Base-by-base conservation (phyloP, 2,797 vertebrate genomes). In the Chrysocyon brachyurus region DNA sequence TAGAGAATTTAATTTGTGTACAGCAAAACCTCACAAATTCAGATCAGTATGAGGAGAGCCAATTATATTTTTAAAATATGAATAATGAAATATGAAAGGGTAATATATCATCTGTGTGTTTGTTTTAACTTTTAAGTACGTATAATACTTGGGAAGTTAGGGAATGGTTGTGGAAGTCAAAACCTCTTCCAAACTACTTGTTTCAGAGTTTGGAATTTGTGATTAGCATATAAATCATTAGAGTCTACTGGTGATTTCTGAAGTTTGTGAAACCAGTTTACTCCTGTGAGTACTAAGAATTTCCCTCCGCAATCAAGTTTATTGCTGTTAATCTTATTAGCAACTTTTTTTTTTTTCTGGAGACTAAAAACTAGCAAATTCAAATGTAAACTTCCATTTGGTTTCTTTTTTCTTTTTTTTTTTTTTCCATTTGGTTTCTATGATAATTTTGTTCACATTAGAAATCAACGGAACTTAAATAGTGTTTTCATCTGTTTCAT, bases 321-420 rank as follows among this genome's bases (percentile, higher is more conserved):
- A 64, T 87, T 92, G 12, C n/a, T 82, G 46, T 90, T 97, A 92
- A 96, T 85, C 94, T 93, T 94, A 75, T 15, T 78, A 81, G 64
- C 31, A 81, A 9, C 11, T 72, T 54, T 46, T 61, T 61, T 61
- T 93, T 52, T 24, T 68, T 73, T 2, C 31, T 68, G 5, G 17
- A 89, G 28, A 91, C 17, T 92, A 26, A 92, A 86, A 64, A 3
- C 57, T n/a, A 86, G 89, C 19, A 73, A 84, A 46, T 46, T 77
- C 68, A 94, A 85, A 93, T 82, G 12, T 87, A 77, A 83, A 83
- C 61, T 97, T 90, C 8, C n/a, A 54, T 66, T 94, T 2, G 75
- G n/a, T 91, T 90, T 81, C 12, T 96, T 36, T 36, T 36, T 3
- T 36, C 33, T 36, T 36, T 36, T 36, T 36, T 36, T 36, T 36